phyloP scores from a whole-genome alignment of 2,113 vertebrate species.

The Fulmarus glacialis region DNA sequence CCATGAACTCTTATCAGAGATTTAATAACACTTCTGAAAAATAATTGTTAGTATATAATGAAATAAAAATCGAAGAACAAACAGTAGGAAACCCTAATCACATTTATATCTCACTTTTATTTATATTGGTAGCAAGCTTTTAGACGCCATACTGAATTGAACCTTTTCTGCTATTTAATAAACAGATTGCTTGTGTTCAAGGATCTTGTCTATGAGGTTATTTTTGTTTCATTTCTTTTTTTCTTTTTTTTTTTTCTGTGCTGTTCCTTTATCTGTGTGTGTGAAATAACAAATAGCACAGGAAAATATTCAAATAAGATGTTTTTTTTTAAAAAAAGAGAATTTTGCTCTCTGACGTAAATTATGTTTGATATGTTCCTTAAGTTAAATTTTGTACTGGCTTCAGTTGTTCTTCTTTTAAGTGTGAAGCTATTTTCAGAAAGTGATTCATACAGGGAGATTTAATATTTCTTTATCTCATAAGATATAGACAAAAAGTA shows the following conservation, averaged over 20 bases:
- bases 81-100: not conserved
- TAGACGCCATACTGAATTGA: not conserved
- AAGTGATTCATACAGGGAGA: not conserved
- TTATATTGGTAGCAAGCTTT: not conserved
- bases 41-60: not conserved
- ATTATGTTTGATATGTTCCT: constrained; percentile 13
- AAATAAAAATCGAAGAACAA: not conserved
- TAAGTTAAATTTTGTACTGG: constrained; percentile 4
- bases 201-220: not conserved
- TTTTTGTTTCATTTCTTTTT: not conserved
- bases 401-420: constrained; percentile 19
- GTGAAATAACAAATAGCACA: not conserved
- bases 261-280: not conserved
- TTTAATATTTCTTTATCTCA: not conserved
- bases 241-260: not conserved
- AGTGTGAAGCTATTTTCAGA: not conserved
- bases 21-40: not conserved
- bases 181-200: not conserved
- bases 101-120: not conserved
- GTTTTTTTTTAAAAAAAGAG: not conserved
- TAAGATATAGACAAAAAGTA: not conserved
- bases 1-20: not conserved
- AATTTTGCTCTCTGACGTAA: not conserved
- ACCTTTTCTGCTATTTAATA: not conserved
- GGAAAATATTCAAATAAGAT: not conserved